Evolutionary conservation across 2,888 invertebrate species (phyloP), one percentile per base, ranked within the genome.

Genomic region (Coleophora deauratella): DNA sequence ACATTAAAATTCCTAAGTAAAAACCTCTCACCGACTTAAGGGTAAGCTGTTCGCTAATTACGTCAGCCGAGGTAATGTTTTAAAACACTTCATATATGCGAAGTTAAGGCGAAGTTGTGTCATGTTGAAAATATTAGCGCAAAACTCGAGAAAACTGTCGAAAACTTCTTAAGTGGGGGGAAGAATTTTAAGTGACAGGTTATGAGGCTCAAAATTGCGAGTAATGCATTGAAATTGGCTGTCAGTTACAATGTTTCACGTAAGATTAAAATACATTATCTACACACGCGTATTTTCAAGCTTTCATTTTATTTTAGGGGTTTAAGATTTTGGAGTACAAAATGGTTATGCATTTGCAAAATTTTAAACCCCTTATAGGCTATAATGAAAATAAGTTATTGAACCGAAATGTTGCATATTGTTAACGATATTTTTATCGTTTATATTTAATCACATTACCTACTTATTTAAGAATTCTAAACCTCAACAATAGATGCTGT

Each of bases 81-180:
- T 71, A 74, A 75, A 76, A 76, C 73, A 72, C 66, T 71, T 67
- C 75, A 71, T 74, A 71, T 73, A 69, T 60, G 70, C 43, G 54
- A 62, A 66, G 68, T 68, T 72, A 62, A 55, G 55, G 57, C 40
- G 47, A 41, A 44, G 38, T 39, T 49, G 43, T 30, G 21, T 37
- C 35, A 37, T 40, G 31, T 12, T 37, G 45, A 42, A 48, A 44
- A 48, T 45, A 45, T 44, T 66, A 63, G 31, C 9, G 31, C 10
- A 31, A 31, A 31, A 31, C 9, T 10, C 31, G 10, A 11, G 63
- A 65, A 68, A 66, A 60, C 55, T 50, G 44, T 45, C 49, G 51
- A 62, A 21, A 21, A 58, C 55, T 58, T 54, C 50, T 55, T 59
- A 56, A 59, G 63, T 49, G 53, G 50, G 44, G 42, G 46, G 45